Evolutionary conservation across 2,113 vertebrate genomes (phyloP), one percentile per base, ranked within the genome.

Genomic region (Chaetorhynchus papuensis): DNA sequence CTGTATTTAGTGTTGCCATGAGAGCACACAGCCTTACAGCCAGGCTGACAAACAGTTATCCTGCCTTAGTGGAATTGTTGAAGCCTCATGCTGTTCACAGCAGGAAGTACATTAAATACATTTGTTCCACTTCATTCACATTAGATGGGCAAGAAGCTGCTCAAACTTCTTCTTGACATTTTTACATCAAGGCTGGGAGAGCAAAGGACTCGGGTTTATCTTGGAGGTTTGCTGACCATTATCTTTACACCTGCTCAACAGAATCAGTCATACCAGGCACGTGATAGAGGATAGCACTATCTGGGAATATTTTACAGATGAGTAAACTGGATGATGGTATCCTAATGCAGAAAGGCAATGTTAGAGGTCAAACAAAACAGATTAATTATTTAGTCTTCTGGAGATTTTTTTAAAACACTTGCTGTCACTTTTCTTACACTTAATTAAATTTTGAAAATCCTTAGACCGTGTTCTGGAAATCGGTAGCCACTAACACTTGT

Each of bases 41-140:
- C n/a, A 70, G 37, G 30, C 71, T 88, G 74, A 80, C 50, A 76
- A 63, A 89, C 74, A 61, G 31, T 49, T 49, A 37, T 81, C 50
- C 87, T 65, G 64, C 81, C 24, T 54, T 80, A 76, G 69, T 60
- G 66, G 74, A 94, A 86, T 93, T 97, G 87, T 77, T 96, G 87
- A 93, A 96, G 79, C 74, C 79, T 81, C 91, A 93, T 74, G 69
- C 95, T 60, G 71, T 59, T 96, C 87, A 42, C 95, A 94, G 89
- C 44, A 94, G 77, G 90, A 93, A 81, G 54, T 85, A 72, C 80
- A 79, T 88, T 89, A 91, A 95, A 92, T 94, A 93, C 85, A 95
- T 97, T 97, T 97, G 47, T 97, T 97, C 93, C 78, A 78, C 65
- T 86, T 78, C 37, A 13, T 76, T 93, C 86, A 89, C 22, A 1